Evolutionary conservation across 2,888 invertebrate species (phyloP), one percentile per base, ranked within the genome.

Genomic region (Brachypterus glaber): DNA sequence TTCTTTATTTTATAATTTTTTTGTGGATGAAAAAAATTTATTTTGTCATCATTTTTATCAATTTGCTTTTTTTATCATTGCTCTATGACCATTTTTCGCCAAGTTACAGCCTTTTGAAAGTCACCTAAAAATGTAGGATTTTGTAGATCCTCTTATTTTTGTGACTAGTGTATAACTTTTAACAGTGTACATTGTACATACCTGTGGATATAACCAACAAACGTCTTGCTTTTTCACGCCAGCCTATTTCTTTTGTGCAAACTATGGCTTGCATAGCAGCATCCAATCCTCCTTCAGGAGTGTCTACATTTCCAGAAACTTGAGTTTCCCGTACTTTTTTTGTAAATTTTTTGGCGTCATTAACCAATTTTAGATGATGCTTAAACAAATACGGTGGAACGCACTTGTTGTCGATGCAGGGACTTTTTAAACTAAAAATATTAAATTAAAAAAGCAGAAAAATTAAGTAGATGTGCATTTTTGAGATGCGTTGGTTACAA

Each of bases 201-300:
- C 48, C 82, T 2, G 86, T 84, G 1, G 87, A 76, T 49, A 85
- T 78, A 0, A 91, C 72, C 26, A 91, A 60, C 48, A 91, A 73
- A 62, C 81, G 81, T 9, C 60, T 85, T 4, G 54, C 83, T 35
- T 78, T 71, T 0, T 71, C 61, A 47, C 90, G 68, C 92, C 92
- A 92, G 9, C 82, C 82, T 50, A 89, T 82, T 49, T 74, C 62
- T 9, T 77, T 52, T 46, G 73, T 64, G 52, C 83, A 83, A 3
- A 77, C 79, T 41, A 90, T 79, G 0, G 78, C 82, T 66, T 91
- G 92, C 70, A 91, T 83, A 16, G 92, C 70, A 3, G 87, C 92
- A 59, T 92, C 91, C 33, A 92, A 74, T 1, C 89, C 87, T 4
- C 89, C 88, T 66, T 91, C 90, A 0, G 66, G 66, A 4, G 59